Evolutionary conservation across 2,888 invertebrate species (phyloP), one percentile per base, ranked within the genome.

Genomic region (Stenotaenia linearis): DNA sequence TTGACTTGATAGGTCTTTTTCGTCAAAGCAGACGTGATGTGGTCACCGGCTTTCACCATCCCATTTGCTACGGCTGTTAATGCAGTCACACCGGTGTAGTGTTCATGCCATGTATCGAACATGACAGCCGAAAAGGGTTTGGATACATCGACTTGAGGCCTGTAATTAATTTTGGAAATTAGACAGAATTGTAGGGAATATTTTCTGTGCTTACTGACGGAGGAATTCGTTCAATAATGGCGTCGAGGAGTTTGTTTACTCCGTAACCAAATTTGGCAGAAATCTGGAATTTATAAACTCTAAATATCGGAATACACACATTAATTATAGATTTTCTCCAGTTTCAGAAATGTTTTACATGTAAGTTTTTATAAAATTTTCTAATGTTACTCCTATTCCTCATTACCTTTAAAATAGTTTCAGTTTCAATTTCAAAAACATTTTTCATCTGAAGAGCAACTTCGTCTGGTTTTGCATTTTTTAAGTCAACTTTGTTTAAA

Each of bases 401-500:
- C 18, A 81, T 82, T 87, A 94, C 94, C 86, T 91, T 92, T 79
- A 97, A 85, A 9, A 97, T 90, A 76, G 91, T 90, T 0, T 89
- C 86, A 1, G 91, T 88, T 0, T 92, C 90, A 81, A 98, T 93
- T 82, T 92, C 92, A 86, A 98, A 98, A 18, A 98, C 86, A 0
- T 90, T 89, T 79, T 92, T 87, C 81, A 98, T 85, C 85, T 98
- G 97, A 56, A 89, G 88, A 82, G 90, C 90, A 0, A 96, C 95
- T 83, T 89, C 89, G 0, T 94, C 93, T 4, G 97, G 95, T 85
- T 96, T 88, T 0, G 97, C 97, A 86, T 93, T 90, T 83, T 95
- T 95, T 79, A 98, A 89, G 86, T 99, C 98, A 80, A 98, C 95
- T 89, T 99, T 99, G 87, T 98, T 99, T 40, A 99, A 88, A 0